phyloP scores from a whole-genome alignment of 2,888 invertebrate species.

The Dichetophora obliterata region DNA sequence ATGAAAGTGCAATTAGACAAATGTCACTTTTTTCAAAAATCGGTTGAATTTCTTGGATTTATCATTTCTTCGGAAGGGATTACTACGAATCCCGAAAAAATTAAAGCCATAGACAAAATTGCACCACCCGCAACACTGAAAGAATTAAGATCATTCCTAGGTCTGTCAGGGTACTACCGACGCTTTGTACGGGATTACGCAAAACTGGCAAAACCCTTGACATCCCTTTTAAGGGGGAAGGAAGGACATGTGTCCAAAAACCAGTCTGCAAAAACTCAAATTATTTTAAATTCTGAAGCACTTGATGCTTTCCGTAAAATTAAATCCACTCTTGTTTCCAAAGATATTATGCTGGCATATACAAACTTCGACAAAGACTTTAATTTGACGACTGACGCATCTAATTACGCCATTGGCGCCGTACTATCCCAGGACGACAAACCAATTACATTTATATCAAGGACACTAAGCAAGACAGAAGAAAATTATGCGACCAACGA shows the following conservation, averaged over 20 bases:
- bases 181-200: conserved; percentile 13
- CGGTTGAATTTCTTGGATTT: conserved; percentile 16
- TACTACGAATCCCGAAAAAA: not conserved
- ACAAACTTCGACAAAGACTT: not conserved
- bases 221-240: no score
- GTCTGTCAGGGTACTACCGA: conserved; percentile 19
- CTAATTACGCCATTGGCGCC: not conserved
- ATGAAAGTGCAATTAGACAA: not conserved
- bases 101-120: conserved; percentile 3
- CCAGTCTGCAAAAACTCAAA: not conserved
- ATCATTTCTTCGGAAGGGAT: not conserved
- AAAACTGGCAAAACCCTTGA: conserved; percentile 16
- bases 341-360: not conserved
- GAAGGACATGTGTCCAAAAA: not conserved
- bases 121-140: not conserved
- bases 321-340: not conserved
- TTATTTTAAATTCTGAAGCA: not conserved
- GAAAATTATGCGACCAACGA: not conserved
- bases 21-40: not conserved
- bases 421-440: not conserved
- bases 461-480: not conserved
- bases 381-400: not conserved
- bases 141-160: conserved; percentile 10
- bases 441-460: not conserved
- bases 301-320: not conserved